Base-by-base conservation (phyloP, 2,113 vertebrate genomes). In the Leucoraja erinaceus region DNA sequence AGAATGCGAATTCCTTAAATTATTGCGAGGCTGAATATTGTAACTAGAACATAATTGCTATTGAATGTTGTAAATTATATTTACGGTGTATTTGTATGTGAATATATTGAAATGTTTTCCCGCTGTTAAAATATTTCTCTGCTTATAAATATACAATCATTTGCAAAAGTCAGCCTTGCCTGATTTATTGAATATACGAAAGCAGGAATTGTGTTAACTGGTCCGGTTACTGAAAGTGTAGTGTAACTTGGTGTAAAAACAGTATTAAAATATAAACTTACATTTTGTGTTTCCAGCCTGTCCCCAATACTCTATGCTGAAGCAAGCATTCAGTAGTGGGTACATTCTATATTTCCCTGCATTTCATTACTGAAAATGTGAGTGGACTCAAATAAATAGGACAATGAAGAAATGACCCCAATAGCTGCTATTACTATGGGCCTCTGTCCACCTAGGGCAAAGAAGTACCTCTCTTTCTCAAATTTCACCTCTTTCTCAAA, bases 1-100 rank as follows among this genome's bases (percentile, higher is more conserved):
- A 74, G 33, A 91, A 91, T 28, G 38, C 54, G 38, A 91, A 38
- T 33, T 25, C 18, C 20, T 91, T 91, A 72, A 91, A 72, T 33
- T 91, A 74, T 91, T 91, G 68, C 33, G 47, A 14, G 20, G 33
- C 22, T 28, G 66, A 84, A 54, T 91, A 66, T 70, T 90, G 88
- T 47, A 47, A 91, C 38, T 47, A 22, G 8, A 47, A 91, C 47
- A 54, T 72, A 91, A 74, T 91, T 74, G 90, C 70, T 90, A 31
- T 47, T 91, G 88, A 31, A 68, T 9, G 16, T 91, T 91, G 90
- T 91, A 91, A 91, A 91, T 91, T 91, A 70, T 68, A 90, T 90
- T 9, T 68, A 70, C 6, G 63, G 11, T 61, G 63, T 63, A 88
- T 88, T 88, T 66, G 83, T 63, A 88, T 88, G n/a, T 63, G 59